Base-by-base conservation (phyloP, 1,140 invertebrate genomes). In the Trypoxylus dichotomus region DNA sequence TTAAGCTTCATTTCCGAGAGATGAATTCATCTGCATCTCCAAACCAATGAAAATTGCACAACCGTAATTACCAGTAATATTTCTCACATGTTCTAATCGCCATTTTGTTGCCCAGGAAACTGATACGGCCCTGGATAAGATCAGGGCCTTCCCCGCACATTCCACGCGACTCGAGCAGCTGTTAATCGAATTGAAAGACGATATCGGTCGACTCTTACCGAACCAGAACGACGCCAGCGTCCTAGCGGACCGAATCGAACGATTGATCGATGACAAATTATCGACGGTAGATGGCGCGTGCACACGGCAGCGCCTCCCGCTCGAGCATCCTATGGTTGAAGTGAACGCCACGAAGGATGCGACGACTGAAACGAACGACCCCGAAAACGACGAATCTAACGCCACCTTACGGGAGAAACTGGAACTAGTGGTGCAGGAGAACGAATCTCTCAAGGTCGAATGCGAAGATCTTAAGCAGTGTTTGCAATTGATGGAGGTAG, bases 401-500 rank as follows among this genome's bases (percentile, higher is more conserved):
- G 5, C 60, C 60, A 10, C 60, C 60, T 68, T 68, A 68, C 60
- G 60, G 60, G 77, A 79, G 37, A 77, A 81, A 76, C 77, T 84
- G 13, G 27, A 77, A 41, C 80, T 82, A 81, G 79, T 78, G 63
- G 82, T 77, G 82, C 82, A 79, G 71, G 89, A 90, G 76, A 91
- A 89, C 75, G 83, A 86, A 79, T 85, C 88, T 63, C 82, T 91
- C 72, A 82, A 85, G 27, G 87, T 90, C 47, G 89, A 90, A 78
- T 91, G 90, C 82, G 87, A 88, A 25, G 92, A 94, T 32, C 85
- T 95, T 15, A 93, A 95, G 84, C 86, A 87, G 24, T 93, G 92
- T 82, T 83, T 95, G 29, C 93, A 95, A 84, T 87, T 92, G 80
- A 85, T 96, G 82, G 90, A 90, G 81, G 86, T 89, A 19, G 94